Evolutionary conservation across 2,113 vertebrate genomes (phyloP).

Genomic region (Chamaea fasciata): DNA sequence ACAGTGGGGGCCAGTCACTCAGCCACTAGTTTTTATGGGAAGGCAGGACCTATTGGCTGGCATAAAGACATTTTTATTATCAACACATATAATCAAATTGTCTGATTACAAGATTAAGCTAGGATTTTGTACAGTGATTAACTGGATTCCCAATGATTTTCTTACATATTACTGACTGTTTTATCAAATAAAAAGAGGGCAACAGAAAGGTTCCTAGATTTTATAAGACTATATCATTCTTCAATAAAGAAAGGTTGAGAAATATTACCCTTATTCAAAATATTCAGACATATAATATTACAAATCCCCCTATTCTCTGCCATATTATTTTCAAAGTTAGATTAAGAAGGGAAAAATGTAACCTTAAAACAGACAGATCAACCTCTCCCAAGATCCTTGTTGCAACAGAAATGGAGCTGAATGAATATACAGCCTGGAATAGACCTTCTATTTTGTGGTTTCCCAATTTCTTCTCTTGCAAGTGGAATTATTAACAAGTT

Average conservation of each 20-base stretch:
- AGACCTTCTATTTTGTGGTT: neutral
- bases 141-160: neutral
- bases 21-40: neutral
- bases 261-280: neutral
- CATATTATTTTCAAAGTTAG: neutral
- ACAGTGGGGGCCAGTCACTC: neutral
- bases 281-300: neutral
- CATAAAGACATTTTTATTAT: neutral
- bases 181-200: neutral
- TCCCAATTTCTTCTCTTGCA: neutral
- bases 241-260: neutral
- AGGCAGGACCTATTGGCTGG: neutral
- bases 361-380: neutral
- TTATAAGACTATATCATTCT: neutral
- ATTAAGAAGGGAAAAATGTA: neutral
- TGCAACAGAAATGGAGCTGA: neutral
- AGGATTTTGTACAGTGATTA: neutral
- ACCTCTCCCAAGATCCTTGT: neutral
- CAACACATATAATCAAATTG: neutral
- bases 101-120: neutral
- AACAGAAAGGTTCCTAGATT: neutral
- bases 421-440: neutral
- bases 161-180: neutral
- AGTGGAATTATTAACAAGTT: neutral
- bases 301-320: neutral